Conservation (phyloP, 2,113 vertebrate species). For the Paramisgurnus dabryanus region DNA sequence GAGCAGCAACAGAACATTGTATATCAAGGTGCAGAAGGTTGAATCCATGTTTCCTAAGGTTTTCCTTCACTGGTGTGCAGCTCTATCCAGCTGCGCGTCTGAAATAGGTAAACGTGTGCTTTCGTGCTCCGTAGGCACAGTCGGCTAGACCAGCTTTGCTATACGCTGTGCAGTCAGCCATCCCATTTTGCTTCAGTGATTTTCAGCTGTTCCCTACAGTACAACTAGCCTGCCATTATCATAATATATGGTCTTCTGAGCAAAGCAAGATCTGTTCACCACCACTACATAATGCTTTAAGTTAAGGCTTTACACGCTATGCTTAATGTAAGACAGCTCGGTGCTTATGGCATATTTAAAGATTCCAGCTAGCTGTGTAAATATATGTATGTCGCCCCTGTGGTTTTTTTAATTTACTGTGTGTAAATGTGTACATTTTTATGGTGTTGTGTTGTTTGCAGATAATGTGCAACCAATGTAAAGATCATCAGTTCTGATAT, state of each 20-base stretch:
- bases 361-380: neutral
- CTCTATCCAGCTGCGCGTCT: slow-evolving; percentile 70
- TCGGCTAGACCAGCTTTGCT: slow-evolving; percentile 32
- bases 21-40: slow-evolving; percentile 65
- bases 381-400: too few species aligned
- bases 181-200: slow-evolving; percentile 45
- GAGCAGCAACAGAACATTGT: slow-evolving; percentile 56
- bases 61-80: slow-evolving; percentile 76
- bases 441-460: too few species aligned
- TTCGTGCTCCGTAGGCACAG: slow-evolving; percentile 36
- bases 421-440: neutral
- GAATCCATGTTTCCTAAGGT: slow-evolving; percentile 75
- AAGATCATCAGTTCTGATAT: neutral
- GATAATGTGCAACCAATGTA: neutral
- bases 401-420: neutral
- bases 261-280: slow-evolving; percentile 7
- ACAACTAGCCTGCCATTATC: slow-evolving; percentile 19
- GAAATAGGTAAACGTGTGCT: slow-evolving; percentile 73
- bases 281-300: neutral
- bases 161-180: slow-evolving; percentile 37
- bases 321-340: slow-evolving; percentile 9
- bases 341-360: neutral
- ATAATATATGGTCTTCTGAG: neutral
- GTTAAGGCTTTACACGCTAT: neutral
- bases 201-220: slow-evolving; percentile 22